Evolutionary conservation across 2,797 vertebrate genomes (phyloP).

Genomic region (Forpus xanthops): DNA sequence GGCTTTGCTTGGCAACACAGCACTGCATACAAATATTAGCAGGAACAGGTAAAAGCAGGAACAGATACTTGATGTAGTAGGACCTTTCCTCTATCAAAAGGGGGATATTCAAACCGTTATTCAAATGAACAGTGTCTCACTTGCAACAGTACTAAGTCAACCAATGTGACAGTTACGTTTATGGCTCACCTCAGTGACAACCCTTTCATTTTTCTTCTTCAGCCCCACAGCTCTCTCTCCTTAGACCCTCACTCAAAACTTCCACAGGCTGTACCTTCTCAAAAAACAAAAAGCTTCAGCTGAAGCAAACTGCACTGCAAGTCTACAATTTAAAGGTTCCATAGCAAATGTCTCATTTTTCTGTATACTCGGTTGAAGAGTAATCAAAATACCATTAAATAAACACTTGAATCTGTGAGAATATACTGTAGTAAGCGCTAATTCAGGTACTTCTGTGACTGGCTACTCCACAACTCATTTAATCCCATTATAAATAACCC

Average conservation of each 20-base stretch:
- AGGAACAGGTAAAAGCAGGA: neutral
- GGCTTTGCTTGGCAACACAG: neutral
- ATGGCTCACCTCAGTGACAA: neutral
- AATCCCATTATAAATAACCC: neutral
- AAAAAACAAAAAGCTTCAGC: neutral
- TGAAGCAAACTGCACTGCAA: neutral
- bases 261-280: neutral
- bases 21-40: neutral
- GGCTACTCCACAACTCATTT: neutral
- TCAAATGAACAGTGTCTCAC: neutral
- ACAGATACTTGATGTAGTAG: neutral
- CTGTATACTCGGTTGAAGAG: neutral
- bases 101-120: neutral
- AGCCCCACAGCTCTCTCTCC: neutral
- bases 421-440: neutral
- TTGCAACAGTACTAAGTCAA: neutral
- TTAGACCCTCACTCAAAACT: neutral
- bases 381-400: neutral
- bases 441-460: neutral
- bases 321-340: neutral
- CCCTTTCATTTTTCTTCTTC: neutral
- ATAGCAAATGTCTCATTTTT: neutral
- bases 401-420: neutral
- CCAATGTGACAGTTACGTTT: neutral
- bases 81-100: neutral